Percentiles rank a stretch among this genome's conserved stretches.
These are phyloP conservation scores for Lycopodina hypogea DNA, from an alignment of 37 sponge, comb jelly and placozoan species.

Conservation along the genomic window DNA sequence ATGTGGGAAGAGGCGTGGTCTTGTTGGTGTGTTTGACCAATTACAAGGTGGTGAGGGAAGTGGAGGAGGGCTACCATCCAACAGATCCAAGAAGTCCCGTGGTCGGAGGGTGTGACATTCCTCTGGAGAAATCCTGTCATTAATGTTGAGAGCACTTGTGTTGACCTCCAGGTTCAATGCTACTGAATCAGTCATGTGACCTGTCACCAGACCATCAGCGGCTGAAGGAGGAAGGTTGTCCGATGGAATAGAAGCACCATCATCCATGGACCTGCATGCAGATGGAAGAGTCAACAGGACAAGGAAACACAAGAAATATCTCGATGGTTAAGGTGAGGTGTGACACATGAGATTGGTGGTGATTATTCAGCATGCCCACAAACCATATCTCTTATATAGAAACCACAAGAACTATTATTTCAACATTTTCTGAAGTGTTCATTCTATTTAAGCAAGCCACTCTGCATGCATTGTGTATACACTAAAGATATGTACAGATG, in stretches of 20 bases:
- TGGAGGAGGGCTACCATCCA: neutral
- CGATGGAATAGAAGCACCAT: slow-evolving; percentile 14
- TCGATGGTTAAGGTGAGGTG: too few species aligned
- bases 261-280: too few species aligned
- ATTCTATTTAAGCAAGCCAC: too few species aligned
- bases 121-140: neutral
- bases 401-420: too few species aligned
- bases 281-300: too few species aligned
- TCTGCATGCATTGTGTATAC: too few species aligned
- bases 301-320: too few species aligned
- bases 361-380: too few species aligned
- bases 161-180: slow-evolving; percentile 8
- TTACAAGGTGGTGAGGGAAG: neutral
- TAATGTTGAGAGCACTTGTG: slow-evolving; percentile 8
- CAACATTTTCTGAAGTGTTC: too few species aligned
- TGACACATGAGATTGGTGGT: too few species aligned
- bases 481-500: too few species aligned
- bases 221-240: neutral
- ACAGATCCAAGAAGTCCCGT: slow-evolving; percentile 12
- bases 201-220: neutral
- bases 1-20: slow-evolving; percentile 37
- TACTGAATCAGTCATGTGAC: neutral
- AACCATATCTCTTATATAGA: too few species aligned
- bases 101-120: neutral
- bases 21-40: slow-evolving; percentile 16